phyloP scores from a whole-genome alignment of 2,888 invertebrate genomes.

The Dynastes grantii region DNA sequence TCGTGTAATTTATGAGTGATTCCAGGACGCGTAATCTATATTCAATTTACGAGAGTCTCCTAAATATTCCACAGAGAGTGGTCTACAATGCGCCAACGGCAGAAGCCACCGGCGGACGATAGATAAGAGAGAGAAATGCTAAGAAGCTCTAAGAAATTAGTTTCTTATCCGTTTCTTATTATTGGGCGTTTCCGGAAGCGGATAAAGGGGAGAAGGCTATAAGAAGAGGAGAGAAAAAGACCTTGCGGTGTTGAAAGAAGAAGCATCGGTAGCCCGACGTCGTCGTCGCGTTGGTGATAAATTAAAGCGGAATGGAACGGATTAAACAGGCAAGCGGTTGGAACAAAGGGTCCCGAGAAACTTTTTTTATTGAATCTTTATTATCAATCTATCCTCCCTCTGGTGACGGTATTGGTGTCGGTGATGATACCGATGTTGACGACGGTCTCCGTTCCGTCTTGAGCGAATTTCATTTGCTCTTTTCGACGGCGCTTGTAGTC shows the following conservation, averaged over 20 bases:
- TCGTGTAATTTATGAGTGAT: conserved; percentile 23
- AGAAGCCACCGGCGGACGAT: conserved; percentile 1
- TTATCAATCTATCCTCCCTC: conserved; percentile 44
- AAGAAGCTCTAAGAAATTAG: conserved; percentile 43
- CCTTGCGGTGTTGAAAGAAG: conserved; percentile 16
- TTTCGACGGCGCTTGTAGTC: background rate
- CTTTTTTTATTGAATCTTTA: conserved; percentile 47
- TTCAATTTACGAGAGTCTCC: conserved; percentile 33
- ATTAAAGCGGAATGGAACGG: conserved; percentile 34
- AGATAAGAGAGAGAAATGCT: conserved; percentile 28
- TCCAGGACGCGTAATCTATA: conserved; percentile 22
- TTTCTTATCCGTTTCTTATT: conserved; percentile 46
- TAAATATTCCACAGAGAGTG: conserved; percentile 16
- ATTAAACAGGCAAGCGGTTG: conserved; percentile 35
- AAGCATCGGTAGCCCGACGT: conserved; percentile 8
- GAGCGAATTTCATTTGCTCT: conserved; percentile 21
- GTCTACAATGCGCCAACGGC: background rate
- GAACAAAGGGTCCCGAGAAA: conserved; percentile 33
- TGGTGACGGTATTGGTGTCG: conserved; percentile 10
- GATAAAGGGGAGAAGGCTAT: background rate
- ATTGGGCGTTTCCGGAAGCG: conserved; percentile 20
- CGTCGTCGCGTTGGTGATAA: conserved; percentile 25
- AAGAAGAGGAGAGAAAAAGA: background rate
- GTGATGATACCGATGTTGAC: conserved; percentile 10
- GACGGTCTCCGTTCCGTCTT: conserved; percentile 13